These are phyloP conservation scores for Copsychus sechellarum DNA, from an alignment of 2,113 vertebrate species.

Conservation along the genomic window DNA sequence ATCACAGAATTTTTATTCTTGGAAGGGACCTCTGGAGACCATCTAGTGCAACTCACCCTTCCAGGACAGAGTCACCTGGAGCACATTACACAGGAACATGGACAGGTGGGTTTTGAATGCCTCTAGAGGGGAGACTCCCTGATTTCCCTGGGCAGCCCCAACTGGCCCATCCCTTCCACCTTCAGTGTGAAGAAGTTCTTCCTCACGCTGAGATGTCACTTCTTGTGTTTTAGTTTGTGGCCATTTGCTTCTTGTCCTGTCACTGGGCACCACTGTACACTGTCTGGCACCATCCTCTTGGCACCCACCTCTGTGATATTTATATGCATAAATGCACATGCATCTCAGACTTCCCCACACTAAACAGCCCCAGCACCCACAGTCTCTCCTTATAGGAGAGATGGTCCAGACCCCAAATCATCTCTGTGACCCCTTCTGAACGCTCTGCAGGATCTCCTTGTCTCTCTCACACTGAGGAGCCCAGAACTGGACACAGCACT, in stretches of 20 bases:
- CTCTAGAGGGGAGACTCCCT: background rate
- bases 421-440: background rate
- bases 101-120: background rate
- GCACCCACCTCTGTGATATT: rapidly evolving
- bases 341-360: background rate
- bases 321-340: background rate
- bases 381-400: background rate
- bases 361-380: background rate
- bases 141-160: rapidly evolving
- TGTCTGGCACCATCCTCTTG: background rate
- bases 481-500: background rate
- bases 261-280: background rate
- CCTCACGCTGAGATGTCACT: background rate
- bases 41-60: background rate
- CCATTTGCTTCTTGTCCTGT: background rate
- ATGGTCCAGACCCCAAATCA: background rate
- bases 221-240: background rate
- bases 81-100: background rate
- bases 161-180: too few relatives aligned
- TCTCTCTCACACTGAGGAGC: background rate
- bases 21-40: background rate
- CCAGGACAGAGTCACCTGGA: background rate
- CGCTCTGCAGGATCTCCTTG: background rate
- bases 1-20: background rate
- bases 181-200: background rate